phyloP scores from a whole-genome alignment of 2,797 vertebrate species.

The Lagocephalus sceleratus region DNA sequence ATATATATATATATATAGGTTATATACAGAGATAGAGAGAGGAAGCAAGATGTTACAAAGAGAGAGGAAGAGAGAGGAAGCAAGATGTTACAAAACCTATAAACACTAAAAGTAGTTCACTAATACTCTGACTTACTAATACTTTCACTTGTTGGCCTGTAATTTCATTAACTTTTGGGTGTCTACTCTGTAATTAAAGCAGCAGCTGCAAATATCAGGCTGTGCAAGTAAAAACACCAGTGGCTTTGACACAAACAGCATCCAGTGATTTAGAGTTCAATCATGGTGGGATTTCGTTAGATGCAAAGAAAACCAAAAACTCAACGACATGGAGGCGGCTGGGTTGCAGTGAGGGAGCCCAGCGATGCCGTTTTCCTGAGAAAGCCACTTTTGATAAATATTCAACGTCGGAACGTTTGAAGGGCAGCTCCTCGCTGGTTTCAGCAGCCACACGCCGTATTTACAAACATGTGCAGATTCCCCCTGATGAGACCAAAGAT shows the following conservation, averaged over 20 bases:
- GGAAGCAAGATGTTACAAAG: too few species aligned
- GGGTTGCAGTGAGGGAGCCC: slow-evolving; percentile 24
- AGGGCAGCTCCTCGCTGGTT: slow-evolving; percentile 39
- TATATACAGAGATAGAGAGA: too few species aligned
- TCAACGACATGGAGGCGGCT: slow-evolving; percentile 29
- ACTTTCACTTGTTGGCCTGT: not conserved
- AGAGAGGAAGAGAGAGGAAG: too few species aligned
- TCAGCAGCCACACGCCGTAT: slow-evolving; percentile 34
- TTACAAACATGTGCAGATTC: slow-evolving; percentile 66
- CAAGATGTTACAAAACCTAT: too few species aligned
- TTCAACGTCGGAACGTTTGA: slow-evolving; percentile 47
- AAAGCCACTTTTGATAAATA: slow-evolving; percentile 66
- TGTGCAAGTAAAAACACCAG: slow-evolving; percentile 14
- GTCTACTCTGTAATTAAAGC: not conserved
- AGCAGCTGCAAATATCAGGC: not conserved
- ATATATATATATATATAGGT: too few species aligned
- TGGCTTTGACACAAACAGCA: slow-evolving; percentile 11
- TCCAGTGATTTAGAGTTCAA: slow-evolving; percentile 21
- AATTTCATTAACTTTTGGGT: not conserved
- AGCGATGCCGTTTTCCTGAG: slow-evolving; percentile 52
- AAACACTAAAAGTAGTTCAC: too few species aligned
- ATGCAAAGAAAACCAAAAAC: slow-evolving; percentile 10
- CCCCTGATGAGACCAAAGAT: slow-evolving; percentile 49
- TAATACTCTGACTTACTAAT: too few species aligned
- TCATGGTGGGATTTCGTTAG: slow-evolving; percentile 2